Percentiles rank a stretch among this genome's conserved stretches.
Evolutionary conservation across 2,113 vertebrate species (phyloP).

Genomic region (Dendrocopos noguchii): DNA sequence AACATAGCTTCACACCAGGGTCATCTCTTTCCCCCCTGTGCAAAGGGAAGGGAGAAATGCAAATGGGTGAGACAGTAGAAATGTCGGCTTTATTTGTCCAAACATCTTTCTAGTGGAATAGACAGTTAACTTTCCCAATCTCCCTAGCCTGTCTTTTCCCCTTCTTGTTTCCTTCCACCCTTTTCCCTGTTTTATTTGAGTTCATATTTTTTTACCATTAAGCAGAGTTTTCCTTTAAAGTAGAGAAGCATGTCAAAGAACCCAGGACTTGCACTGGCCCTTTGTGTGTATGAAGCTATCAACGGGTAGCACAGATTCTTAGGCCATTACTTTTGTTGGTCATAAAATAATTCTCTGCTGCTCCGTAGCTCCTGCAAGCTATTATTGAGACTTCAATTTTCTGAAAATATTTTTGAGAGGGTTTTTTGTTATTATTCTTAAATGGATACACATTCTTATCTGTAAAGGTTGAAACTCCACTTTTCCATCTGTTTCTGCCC

Average conservation of each 20-base stretch:
- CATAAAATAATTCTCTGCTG: not conserved
- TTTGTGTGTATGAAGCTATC: conserved; percentile 37
- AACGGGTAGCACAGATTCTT: conserved; percentile 22
- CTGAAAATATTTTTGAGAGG: conserved; percentile 62
- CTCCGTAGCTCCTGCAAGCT: conserved; percentile 2
- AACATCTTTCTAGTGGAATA: not conserved
- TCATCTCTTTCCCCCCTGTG: not conserved
- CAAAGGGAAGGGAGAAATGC: not conserved
- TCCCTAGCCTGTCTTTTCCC: not conserved
- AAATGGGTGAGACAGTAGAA: not conserved
- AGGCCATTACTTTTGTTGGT: conserved; percentile 35
- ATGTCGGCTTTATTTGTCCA: not conserved
- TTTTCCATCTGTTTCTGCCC: conserved; percentile 62
- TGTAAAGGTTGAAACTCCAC: conserved; percentile 69
- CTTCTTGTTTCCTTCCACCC: conserved; percentile 2
- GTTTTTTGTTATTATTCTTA: not conserved
- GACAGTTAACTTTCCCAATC: not conserved
- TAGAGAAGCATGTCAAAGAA: conserved; percentile 42
- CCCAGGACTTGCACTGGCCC: conserved; percentile 16
- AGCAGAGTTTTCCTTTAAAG: conserved; percentile 9
- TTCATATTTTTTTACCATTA: conserved; percentile 46
- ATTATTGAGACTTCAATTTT: conserved; percentile 32
- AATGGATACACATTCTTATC: conserved; percentile 58
- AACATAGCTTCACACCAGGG: not conserved
- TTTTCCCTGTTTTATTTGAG: conserved; percentile 17